Conservation (phyloP, 2,113 vertebrate genomes). For the Bujurquina vittata region DNA sequence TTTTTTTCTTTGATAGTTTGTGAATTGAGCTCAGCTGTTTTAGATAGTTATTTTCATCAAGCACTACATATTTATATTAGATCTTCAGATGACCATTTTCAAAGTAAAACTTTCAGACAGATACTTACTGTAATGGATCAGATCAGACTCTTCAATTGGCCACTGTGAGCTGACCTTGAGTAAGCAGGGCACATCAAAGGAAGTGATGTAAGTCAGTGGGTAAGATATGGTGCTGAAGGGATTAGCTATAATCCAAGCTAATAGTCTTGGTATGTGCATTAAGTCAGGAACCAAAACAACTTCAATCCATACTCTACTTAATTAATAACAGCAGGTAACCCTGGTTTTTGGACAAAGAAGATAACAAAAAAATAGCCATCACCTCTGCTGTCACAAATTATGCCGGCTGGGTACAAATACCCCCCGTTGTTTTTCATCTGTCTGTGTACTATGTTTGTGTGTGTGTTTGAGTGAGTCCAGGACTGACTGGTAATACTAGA, state of each 20-base stretch:
- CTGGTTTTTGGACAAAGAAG: background rate
- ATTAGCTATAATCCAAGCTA: slow-evolving; percentile 73
- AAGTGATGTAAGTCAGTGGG: slow-evolving; percentile 63
- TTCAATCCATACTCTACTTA: slow-evolving; percentile 32
- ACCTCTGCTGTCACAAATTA: background rate
- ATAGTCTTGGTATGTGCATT: slow-evolving; percentile 62
- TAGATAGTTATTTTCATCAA: background rate
- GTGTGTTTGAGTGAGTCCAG: background rate
- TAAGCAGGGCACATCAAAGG: slow-evolving; percentile 40
- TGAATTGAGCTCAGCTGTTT: background rate
- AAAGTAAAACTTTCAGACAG: slow-evolving; percentile 4
- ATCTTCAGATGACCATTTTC: background rate
- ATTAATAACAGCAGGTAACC: slow-evolving; percentile 50
- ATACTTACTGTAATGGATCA: background rate
- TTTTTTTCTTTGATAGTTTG: background rate
- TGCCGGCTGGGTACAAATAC: background rate
- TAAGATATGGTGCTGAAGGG: slow-evolving; percentile 43
- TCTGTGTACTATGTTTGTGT: background rate
- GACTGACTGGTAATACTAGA: background rate
- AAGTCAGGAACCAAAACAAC: slow-evolving; percentile 47
- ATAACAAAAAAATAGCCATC: background rate
- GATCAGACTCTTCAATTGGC: slow-evolving; percentile 1
- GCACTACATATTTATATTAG: background rate
- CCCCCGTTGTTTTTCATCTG: background rate
- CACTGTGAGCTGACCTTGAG: slow-evolving; percentile 53